phyloP scores from a whole-genome alignment of 2,113 vertebrate species.

The Panurus biarmicus region DNA sequence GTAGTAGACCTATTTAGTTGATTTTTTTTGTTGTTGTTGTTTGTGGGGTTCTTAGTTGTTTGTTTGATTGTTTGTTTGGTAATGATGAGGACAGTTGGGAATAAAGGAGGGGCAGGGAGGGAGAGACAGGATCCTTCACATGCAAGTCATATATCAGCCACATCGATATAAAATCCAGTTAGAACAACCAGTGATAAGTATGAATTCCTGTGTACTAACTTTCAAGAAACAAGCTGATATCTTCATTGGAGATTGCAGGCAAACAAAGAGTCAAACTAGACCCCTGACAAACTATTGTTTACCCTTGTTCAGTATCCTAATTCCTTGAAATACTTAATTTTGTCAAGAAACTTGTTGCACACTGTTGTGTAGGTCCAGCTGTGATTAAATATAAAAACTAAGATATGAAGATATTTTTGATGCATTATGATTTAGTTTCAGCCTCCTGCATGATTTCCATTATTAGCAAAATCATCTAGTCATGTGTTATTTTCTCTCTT shows the following conservation, averaged over 20 bases:
- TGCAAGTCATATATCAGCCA: neutral
- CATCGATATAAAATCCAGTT: neutral
- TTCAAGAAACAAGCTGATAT: neutral
- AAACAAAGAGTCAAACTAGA: neutral
- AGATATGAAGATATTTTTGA: neutral
- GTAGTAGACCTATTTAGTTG: neutral
- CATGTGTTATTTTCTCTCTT: neutral
- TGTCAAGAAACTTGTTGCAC: neutral
- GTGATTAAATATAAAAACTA: neutral
- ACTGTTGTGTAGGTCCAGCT: neutral
- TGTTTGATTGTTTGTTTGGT: neutral
- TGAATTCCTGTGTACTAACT: neutral
- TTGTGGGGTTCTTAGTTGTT: neutral
- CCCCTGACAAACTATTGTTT: neutral
- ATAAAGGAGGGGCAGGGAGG: accelerated
- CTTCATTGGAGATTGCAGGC: neutral
- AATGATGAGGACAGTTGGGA: neutral
- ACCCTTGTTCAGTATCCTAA: neutral
- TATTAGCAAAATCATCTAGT: neutral
- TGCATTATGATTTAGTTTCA: neutral
- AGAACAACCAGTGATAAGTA: neutral
- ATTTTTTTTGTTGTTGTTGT: no score
- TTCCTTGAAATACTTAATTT: neutral
- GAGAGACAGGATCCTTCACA: neutral
- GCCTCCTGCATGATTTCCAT: neutral